Base-by-base conservation (phyloP, 1,140 invertebrate species). In the Hirudo medicinalis region DNA sequence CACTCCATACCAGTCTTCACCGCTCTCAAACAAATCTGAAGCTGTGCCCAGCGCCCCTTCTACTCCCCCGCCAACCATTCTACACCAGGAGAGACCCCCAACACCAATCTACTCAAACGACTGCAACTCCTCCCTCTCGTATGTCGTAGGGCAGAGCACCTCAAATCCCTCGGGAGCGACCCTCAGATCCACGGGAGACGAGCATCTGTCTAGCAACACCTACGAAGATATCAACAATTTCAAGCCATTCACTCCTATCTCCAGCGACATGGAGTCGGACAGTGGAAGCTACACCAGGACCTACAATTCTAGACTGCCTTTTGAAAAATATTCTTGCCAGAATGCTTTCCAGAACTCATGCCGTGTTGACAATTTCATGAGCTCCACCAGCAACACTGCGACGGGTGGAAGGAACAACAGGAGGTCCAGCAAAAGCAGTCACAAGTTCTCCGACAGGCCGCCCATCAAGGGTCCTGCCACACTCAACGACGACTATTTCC, bases 221-320 rank as follows among this genome's bases (percentile, higher is more conserved):
- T 63, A 63, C 29, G 57, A 63, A 63, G 57, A 63, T n/a, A 63
- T 63, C 29, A 32, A 32, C 29, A 63, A 63, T 32, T 63, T 63
- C 29, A 63, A 63, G 57, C 22, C 57, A 11, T 63, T 63, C 57
- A 63, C 57, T 22, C 57, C 57, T 22, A 11, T 63, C 29, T 63
- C 57, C 57, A 25, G 29, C 57, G 29, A 32, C 29, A 25, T 32
- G 22, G 22, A 22, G 57, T 32, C 57, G 57, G 22, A 63, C 57
- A 63, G 57, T 63, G 22, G 57, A 63, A 32, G 57, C 11, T 22
- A 63, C 22, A 32, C 57, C 20, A 32, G 29, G 22, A 22, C 22
- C 57, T 63, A 25, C 29, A 32, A 63, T 63, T 63, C 57, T 63
- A 63, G 57, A 63, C 22, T 63, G 57, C 57, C 57, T 63, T 63